Conservation (phyloP, 1,140 invertebrate species). For the Panagrolaimus sp. region DNA sequence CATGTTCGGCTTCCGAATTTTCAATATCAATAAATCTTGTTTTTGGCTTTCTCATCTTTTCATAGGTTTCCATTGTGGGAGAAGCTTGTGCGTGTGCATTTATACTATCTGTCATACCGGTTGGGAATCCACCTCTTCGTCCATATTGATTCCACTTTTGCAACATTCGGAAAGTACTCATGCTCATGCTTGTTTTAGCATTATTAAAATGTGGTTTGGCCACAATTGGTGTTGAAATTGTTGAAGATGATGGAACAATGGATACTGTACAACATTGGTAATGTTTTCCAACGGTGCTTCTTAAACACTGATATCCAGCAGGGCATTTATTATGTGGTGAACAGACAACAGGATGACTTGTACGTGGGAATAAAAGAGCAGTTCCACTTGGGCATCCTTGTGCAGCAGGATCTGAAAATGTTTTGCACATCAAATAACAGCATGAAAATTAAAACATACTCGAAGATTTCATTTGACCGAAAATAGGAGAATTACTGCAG, state of each 20-base stretch:
- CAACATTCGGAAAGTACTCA: constrained; percentile 19
- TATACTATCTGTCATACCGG: not conserved
- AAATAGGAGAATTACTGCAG: constrained; percentile 20
- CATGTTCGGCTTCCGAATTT: not conserved
- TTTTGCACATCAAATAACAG: not conserved
- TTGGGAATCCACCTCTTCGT: constrained; percentile 38
- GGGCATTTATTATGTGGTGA: constrained; percentile 2
- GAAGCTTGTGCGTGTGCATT: not conserved
- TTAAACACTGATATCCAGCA: constrained; percentile 45
- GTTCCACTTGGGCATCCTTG: constrained; percentile 1
- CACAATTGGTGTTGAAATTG: not conserved
- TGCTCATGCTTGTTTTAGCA: not conserved
- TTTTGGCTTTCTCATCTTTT: no score
- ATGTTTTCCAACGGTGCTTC: constrained; percentile 42
- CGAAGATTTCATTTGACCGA: constrained; percentile 6
- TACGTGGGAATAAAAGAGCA: not conserved
- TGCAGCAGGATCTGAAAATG: not conserved
- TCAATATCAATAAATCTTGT: no score
- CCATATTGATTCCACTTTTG: constrained; percentile 41
- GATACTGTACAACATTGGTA: constrained; percentile 47
- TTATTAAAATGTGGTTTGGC: not conserved
- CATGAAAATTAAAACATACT: not conserved
- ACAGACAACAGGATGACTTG: not conserved
- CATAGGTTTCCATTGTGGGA: not conserved
- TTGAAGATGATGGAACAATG: no score